Evolutionary conservation across 2,888 invertebrate genomes (phyloP), one percentile per base, ranked within the genome.

Genomic region (Trisateles emortualis): DNA sequence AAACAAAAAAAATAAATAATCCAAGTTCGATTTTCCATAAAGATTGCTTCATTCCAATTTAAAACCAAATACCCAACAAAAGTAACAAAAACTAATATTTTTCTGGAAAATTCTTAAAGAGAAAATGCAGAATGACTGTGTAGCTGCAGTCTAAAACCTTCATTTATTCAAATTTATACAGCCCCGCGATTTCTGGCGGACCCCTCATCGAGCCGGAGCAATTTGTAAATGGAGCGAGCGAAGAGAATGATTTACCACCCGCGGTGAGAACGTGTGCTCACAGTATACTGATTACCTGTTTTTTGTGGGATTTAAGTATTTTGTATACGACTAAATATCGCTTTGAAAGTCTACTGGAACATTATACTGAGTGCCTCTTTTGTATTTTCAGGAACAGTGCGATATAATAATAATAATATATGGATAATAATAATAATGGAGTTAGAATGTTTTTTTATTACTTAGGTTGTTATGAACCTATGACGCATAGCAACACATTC

Each of bases 141-240:
- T 72, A 69, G 59, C 52, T 71, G 75, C 78, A 75, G 64, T 72
- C 76, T 73, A 66, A 62, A 65, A 67, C 56, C 66, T 59, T 65
- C 81, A 81, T 86, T 87, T 87, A 89, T 88, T 88, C 77, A 87
- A 88, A 88, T 87, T 87, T 88, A 87, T 81, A 87, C 87, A 76
- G 82, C 79, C 77, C 74, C 82, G 76, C 81, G 76, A 81, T 79
- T 81, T 78, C 75, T 72, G 72, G 70, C 72, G 74, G 71, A 74
- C 72, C 76, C 76, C 78, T 82, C 81, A 85, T 83, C 82, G 83
- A 81, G 77, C 78, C 76, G 72, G 59, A 79, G 84, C 87, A 90
- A 90, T 90, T 90, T 90, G 83, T 85, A 88, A 87, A 89, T 88
- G 87, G 89, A 84, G 78, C 79, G 83, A 70, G 77, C 76, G 73